Conservation (phyloP, 1,140 invertebrate species). For the Drosophila bifasciata region DNA sequence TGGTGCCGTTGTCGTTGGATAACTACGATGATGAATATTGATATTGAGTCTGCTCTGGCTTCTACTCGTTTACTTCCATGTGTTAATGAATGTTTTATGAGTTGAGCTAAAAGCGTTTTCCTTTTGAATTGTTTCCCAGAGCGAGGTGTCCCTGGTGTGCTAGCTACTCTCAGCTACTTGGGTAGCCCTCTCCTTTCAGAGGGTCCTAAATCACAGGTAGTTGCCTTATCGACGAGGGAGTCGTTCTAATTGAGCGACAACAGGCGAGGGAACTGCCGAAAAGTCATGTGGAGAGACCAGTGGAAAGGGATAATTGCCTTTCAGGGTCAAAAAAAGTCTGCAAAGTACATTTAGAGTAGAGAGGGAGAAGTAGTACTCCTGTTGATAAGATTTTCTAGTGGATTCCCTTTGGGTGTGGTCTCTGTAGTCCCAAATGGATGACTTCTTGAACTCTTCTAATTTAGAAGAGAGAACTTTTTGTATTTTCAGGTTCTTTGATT, state of each 20-base stretch:
- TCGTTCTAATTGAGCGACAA: slow-evolving; percentile 64
- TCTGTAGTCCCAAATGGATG: not conserved
- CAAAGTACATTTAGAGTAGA: slow-evolving; percentile 24
- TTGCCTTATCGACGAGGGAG: slow-evolving; percentile 15
- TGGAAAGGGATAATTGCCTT: slow-evolving; percentile 62
- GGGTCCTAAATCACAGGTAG: slow-evolving; percentile 47
- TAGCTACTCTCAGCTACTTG: slow-evolving; percentile 43
- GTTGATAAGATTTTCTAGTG: slow-evolving; percentile 53
- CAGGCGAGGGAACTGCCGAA: slow-evolving; percentile 15
- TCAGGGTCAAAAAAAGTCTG: slow-evolving; percentile 54
- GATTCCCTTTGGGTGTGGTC: slow-evolving; percentile 22
- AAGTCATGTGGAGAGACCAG: slow-evolving; percentile 22
- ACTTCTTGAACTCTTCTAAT: not conserved
- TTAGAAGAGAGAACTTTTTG: slow-evolving; percentile 5
- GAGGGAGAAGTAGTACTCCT: slow-evolving; percentile 40
- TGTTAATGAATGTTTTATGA: slow-evolving; percentile 7
- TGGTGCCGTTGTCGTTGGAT: slow-evolving; percentile 1
- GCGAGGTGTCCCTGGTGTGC: slow-evolving; percentile 55
- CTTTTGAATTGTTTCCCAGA: slow-evolving; percentile 29
- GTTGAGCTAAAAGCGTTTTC: not conserved
- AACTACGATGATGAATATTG: not conserved
- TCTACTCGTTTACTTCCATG: not conserved
- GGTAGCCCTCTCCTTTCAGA: slow-evolving; percentile 20
- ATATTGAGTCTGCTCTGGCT: not conserved
- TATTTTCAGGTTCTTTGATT: slow-evolving; percentile 12